Evolutionary conservation across 1,140 invertebrate species (phyloP).

Genomic region (Helicoverpa armigera): DNA sequence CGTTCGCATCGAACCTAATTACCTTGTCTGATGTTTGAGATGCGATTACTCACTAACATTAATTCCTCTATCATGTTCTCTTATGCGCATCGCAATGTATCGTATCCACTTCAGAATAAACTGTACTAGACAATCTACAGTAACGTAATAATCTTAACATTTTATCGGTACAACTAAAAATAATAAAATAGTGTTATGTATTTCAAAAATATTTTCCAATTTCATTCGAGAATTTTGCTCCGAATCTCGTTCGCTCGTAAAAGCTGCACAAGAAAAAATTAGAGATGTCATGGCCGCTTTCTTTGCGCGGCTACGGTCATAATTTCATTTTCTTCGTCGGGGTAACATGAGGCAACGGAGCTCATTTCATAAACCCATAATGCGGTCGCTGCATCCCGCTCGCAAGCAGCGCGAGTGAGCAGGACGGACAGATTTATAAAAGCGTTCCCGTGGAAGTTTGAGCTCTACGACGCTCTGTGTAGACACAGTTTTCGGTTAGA

Average conservation of each 20-base stretch:
- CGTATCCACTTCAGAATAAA: neutral
- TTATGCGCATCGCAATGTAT: neutral
- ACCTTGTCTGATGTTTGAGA: slow-evolving; percentile 43
- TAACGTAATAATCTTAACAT: neutral
- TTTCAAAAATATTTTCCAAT: slow-evolving; percentile 44
- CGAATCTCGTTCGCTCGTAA: slow-evolving; percentile 52
- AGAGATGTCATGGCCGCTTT: slow-evolving; percentile 68
- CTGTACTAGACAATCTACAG: neutral
- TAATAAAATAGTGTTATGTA: slow-evolving; percentile 43
- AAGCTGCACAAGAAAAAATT: slow-evolving; percentile 55
- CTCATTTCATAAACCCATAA: slow-evolving; percentile 84
- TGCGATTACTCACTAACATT: slow-evolving; percentile 30
- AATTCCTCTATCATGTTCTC: slow-evolving; percentile 10
- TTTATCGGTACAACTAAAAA: neutral
- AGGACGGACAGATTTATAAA: slow-evolving; percentile 67
- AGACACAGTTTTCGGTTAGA: slow-evolving; percentile 69
- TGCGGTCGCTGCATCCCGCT: slow-evolving; percentile 66
- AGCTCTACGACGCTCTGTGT: slow-evolving; percentile 66
- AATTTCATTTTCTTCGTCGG: slow-evolving; percentile 80
- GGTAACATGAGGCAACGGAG: slow-evolving; percentile 75
- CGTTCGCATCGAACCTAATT: slow-evolving; percentile 49
- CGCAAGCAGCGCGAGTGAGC: slow-evolving; percentile 55
- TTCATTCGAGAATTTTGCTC: slow-evolving; percentile 33
- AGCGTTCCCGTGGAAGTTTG: slow-evolving; percentile 67
- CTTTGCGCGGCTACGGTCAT: slow-evolving; percentile 76